Evolutionary conservation across 35 echinoderm and acorn worm species (phyloP).

Genomic region (Chiridota heheva): DNA sequence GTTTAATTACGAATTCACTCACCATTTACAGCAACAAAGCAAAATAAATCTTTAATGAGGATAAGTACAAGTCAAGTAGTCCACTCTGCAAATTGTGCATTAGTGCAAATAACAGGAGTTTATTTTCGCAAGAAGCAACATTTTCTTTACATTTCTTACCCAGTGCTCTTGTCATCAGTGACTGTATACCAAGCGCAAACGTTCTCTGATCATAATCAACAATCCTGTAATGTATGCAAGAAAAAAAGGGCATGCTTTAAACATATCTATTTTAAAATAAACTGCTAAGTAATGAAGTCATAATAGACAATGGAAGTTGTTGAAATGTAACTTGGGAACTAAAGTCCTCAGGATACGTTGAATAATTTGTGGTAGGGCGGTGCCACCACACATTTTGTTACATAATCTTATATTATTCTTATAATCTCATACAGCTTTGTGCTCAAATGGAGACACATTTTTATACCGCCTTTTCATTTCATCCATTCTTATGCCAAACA

Average conservation of each 20-base stretch:
- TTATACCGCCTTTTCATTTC: background rate
- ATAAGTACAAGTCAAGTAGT: background rate
- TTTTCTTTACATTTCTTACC: conserved; percentile 66
- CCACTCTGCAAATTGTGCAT: too few relatives aligned
- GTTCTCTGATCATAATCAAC: conserved; percentile 67
- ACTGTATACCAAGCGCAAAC: conserved; percentile 81
- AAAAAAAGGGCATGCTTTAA: background rate
- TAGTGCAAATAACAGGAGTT: too few relatives aligned
- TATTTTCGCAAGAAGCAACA: too few relatives aligned
- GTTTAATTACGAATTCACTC: too few relatives aligned
- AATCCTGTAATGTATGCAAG: conserved; percentile 52
- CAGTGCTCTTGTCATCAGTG: conserved; percentile 57
- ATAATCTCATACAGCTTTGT: background rate
- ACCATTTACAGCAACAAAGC: background rate
- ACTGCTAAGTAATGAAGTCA: background rate
- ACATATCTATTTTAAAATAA: background rate
- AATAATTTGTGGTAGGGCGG: background rate
- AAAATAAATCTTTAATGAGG: background rate
- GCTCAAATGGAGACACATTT: background rate
- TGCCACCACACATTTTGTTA: background rate
- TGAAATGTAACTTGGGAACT: background rate
- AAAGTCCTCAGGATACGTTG: background rate
- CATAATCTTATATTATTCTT: background rate
- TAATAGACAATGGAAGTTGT: background rate
- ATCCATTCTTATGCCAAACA: background rate